Percentiles rank a stretch among this genome's conserved stretches.
phyloP scores from a whole-genome alignment of 2,113 vertebrate genomes.

The Pelodiscus sinensis region DNA sequence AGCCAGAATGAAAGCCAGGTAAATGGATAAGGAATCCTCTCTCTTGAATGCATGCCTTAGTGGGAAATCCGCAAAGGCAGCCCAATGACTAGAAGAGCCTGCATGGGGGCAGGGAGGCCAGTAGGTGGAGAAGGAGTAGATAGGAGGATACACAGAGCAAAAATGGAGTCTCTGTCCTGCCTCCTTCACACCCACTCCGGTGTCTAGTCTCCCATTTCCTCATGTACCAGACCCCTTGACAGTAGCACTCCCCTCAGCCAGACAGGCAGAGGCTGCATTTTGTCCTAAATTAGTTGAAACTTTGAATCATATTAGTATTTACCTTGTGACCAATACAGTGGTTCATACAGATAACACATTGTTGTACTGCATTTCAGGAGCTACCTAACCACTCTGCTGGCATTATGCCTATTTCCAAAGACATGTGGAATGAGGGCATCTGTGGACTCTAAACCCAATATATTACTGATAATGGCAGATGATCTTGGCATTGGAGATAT shows the following conservation, averaged over 20 bases:
- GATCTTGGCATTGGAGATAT: conserved; percentile 90
- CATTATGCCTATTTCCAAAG: background rate
- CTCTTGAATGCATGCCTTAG: background rate
- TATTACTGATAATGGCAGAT: conserved; percentile 88
- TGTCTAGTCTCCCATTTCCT: background rate
- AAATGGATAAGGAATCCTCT: background rate
- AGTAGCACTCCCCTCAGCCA: too few species aligned
- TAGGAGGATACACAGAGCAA: background rate
- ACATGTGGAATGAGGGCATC: rapidly evolving
- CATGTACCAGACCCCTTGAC: background rate
- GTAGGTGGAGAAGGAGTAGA: background rate
- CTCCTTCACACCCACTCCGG: background rate
- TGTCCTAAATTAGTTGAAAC: background rate
- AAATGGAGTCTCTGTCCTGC: background rate
- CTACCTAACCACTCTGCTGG: rapidly evolving
- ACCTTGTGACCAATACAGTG: background rate
- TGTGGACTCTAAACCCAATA: conserved; percentile 76
- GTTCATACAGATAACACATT: background rate
- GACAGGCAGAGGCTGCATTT: background rate
- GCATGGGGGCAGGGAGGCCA: background rate
- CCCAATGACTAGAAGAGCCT: background rate
- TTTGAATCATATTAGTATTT: background rate
- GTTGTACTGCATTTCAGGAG: conserved; percentile 20
- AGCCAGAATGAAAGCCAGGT: background rate
- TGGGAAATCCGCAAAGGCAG: background rate